Evolutionary conservation across 2,888 invertebrate species (phyloP), one percentile per base, ranked within the genome.

Genomic region (Tenthredo distinguenda): DNA sequence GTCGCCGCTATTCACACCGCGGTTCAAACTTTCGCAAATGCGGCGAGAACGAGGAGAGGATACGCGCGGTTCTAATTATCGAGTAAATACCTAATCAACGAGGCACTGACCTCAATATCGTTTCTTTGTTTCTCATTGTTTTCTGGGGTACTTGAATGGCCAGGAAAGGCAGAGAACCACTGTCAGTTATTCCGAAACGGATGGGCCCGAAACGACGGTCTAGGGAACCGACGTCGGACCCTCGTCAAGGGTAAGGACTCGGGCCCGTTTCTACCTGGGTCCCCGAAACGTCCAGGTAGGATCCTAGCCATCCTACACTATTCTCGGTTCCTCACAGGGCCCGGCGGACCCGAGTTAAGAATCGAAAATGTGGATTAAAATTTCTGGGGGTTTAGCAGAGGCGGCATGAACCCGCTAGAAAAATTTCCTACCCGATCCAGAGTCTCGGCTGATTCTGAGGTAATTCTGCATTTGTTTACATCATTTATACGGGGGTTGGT

Each of bases 201-300:
- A 85, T 65, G 85, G 85, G 72, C 74, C 79, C 83, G 65, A 74
- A 72, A 65, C 37, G 26, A 43, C 65, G 21, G 72, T 1, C 50
- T 82, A 82, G 62, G 62, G 83, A 82, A 86, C 85, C 85, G 79
- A 87, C 87, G 90, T 91, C 91, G 86, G 89, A 91, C 91, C 91
- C 91, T 91, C 90, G 90, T 91, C 91, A 91, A 89, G 85, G 50
- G 79, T 79, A 85, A 79, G 85, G 34, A 55, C 77, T 72, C 71
- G 84, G 84, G 84, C 65, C 43, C 83, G 71, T 71, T 84, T 68
- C 79, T 85, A 87, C 76, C 81, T 79, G 65, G 71, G 79, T 72
- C 55, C 72, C 84, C 74, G 58, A 74, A 72, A 21, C 72, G 86
- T 58, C 65, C 77, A 68, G 85, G 85, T 85, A 79, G 74, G 43